These are phyloP conservation scores for Choreutis nemorana DNA, from an alignment of 2,888 invertebrate species.

Conservation along the genomic window DNA sequence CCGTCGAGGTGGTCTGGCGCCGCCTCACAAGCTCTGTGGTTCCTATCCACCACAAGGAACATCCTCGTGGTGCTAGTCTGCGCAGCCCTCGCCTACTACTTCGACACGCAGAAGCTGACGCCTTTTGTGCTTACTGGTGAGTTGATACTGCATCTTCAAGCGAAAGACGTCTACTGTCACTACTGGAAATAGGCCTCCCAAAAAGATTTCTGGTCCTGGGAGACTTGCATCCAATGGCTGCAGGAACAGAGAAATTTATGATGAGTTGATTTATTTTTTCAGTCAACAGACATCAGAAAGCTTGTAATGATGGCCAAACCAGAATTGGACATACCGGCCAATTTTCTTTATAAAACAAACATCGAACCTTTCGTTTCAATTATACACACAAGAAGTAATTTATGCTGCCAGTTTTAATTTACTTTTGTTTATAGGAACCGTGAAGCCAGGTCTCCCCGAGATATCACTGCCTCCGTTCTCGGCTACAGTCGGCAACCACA, in stretches of 20 bases:
- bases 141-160: conserved; percentile 3
- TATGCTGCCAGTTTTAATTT: too few relatives aligned
- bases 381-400: too few relatives aligned
- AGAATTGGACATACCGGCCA: too few relatives aligned
- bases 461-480: conserved; percentile 73
- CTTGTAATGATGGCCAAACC: too few relatives aligned
- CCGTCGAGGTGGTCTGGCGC: conserved; percentile 37
- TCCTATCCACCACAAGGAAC: conserved; percentile 78
- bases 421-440: conserved; percentile 70
- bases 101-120: conserved; percentile 65
- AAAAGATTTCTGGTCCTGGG: too few relatives aligned
- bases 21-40: conserved; percentile 70
- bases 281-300: too few relatives aligned
- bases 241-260: too few relatives aligned
- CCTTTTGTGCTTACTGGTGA: conserved; percentile 74
- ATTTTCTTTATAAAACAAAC: too few relatives aligned
- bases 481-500: conserved; percentile 70
- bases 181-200: too few relatives aligned
- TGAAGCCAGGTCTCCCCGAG: conserved; percentile 74
- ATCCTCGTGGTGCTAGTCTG: conserved; percentile 78
- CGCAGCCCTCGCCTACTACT: conserved; percentile 71
- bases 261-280: too few relatives aligned
- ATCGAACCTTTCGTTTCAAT: too few relatives aligned
- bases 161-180: conserved; percentile 1
- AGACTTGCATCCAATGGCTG: too few relatives aligned